Evolutionary conservation across 2,797 vertebrate species (phyloP).

Genomic region (Sebastes flavidus): DNA sequence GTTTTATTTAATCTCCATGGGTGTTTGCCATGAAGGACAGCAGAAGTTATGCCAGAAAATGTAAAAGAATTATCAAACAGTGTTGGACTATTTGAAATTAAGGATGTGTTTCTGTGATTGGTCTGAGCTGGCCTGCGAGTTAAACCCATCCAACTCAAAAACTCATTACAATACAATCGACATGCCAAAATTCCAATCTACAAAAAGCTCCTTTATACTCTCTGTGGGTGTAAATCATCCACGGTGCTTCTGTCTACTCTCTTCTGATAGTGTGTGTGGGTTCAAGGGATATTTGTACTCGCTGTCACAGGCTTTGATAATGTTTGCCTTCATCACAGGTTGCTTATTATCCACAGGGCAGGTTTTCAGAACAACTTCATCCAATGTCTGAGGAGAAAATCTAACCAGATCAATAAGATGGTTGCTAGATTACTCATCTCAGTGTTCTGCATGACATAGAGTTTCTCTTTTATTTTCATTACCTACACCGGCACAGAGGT

Average conservation of each 20-base stretch:
- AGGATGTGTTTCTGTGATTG: background rate
- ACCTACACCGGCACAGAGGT: background rate
- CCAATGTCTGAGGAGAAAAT: constrained; percentile 11
- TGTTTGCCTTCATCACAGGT: constrained; percentile 37
- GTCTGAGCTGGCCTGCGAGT: background rate
- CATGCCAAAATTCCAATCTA: constrained; percentile 19
- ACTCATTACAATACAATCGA: constrained; percentile 22
- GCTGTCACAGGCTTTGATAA: constrained; percentile 17
- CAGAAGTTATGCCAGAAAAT: background rate
- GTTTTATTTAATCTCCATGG: constrained; percentile 8
- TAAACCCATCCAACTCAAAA: constrained; percentile 4
- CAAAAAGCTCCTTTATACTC: constrained; percentile 26
- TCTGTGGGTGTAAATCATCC: constrained; percentile 28
- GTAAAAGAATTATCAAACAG: background rate
- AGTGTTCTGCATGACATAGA: background rate
- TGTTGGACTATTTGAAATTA: constrained; percentile 9
- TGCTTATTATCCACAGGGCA: constrained; percentile 36
- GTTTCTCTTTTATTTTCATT: constrained; percentile 3
- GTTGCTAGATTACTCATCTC: background rate
- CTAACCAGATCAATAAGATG: constrained; percentile 12
- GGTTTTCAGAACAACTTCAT: constrained; percentile 8
- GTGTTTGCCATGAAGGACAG: background rate
- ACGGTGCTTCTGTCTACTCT: background rate
- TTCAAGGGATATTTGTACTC: constrained; percentile 31
- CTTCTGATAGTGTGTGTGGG: background rate